These are phyloP conservation scores for Sebastes steindachneri DNA, from an alignment of 2,797 vertebrate genomes.

Conservation along the genomic window DNA sequence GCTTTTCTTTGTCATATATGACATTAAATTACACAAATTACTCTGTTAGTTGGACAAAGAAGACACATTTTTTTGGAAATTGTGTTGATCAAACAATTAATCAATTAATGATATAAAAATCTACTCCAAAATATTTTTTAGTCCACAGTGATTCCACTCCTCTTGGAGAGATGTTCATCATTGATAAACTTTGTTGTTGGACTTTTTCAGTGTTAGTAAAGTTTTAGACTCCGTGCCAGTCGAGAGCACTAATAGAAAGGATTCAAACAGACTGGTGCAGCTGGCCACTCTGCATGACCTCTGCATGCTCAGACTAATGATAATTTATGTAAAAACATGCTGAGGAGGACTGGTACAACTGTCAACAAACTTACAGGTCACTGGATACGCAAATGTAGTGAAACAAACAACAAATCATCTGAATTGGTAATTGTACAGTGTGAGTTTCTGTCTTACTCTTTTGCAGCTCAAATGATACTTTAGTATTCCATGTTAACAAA, in stretches of 20 bases:
- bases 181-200: neutral
- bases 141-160: neutral
- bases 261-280: neutral
- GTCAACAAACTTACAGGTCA: neutral
- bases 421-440: neutral
- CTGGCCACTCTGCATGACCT: constrained; percentile 9
- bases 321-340: neutral
- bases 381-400: neutral
- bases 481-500: neutral
- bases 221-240: neutral
- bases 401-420: neutral
- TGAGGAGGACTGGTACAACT: neutral
- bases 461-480: neutral
- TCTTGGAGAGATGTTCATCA: neutral
- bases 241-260: neutral
- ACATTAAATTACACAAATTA: neutral
- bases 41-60: neutral
- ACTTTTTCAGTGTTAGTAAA: neutral
- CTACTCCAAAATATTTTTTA: neutral
- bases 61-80: neutral
- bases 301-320: neutral
- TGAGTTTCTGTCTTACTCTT: neutral
- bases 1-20: neutral
- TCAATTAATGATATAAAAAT: neutral
- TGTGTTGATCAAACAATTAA: neutral